phyloP scores from a whole-genome alignment of 2,797 vertebrate genomes.

The Myotis findleyi region DNA sequence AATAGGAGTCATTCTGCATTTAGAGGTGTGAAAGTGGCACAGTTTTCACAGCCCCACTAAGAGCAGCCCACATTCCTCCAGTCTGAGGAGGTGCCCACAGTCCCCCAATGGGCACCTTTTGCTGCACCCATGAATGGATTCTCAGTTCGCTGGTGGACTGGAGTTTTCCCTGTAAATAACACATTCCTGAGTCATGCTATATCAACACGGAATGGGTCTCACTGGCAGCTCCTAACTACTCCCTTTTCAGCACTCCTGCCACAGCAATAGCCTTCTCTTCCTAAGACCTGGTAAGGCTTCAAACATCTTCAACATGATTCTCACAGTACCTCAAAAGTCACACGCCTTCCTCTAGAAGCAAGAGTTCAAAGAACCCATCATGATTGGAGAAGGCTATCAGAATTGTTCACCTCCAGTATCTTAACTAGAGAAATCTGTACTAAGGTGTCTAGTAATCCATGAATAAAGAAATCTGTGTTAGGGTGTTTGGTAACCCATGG shows the following conservation, averaged over 20 bases:
- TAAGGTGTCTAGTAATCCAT: background rate
- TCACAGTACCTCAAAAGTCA: background rate
- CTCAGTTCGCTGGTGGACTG: slow-evolving; percentile 59
- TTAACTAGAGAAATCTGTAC: background rate
- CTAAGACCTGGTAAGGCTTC: background rate
- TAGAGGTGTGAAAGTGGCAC: slow-evolving; percentile 30
- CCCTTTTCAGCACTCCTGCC: background rate
- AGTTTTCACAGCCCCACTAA: slow-evolving; percentile 8
- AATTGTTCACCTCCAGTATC: background rate
- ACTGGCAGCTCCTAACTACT: background rate
- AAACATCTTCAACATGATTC: slow-evolving; percentile 12
- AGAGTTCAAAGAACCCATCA: background rate
- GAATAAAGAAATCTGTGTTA: background rate
- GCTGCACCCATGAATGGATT: slow-evolving; percentile 79
- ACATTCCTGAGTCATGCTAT: slow-evolving; percentile 63
- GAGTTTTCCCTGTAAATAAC: slow-evolving; percentile 71
- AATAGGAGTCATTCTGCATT: slow-evolving; percentile 26
- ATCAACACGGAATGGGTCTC: slow-evolving; percentile 15
- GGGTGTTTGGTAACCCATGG: background rate
- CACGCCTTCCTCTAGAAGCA: background rate
- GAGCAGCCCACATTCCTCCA: slow-evolving; percentile 64
- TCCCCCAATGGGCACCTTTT: slow-evolving; percentile 66
- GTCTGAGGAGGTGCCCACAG: slow-evolving; percentile 53
- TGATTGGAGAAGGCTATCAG: background rate
- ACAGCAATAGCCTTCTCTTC: slow-evolving; percentile 12